Conservation (phyloP, 2,797 vertebrate species). For the Macropus fuliginosus region DNA sequence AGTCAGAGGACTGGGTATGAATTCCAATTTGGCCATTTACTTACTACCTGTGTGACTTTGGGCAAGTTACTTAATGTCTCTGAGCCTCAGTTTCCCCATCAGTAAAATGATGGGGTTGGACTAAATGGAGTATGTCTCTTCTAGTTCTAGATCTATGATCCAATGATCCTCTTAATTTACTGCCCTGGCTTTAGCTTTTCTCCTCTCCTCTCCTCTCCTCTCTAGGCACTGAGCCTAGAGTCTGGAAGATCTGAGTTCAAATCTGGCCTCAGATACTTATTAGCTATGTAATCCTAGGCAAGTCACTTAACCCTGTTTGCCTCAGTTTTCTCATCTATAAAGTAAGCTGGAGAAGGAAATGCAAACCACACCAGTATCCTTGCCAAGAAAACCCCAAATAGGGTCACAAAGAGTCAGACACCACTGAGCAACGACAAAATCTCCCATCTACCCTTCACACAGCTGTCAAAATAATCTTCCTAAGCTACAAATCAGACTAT, state of each 20-base stretch:
- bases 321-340: not conserved
- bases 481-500: not conserved
- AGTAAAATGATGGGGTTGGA: not conserved
- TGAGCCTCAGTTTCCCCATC: not conserved
- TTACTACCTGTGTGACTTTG: not conserved
- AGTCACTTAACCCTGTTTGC: not conserved
- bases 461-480: not conserved
- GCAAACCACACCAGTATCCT: not conserved
- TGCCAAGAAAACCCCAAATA: not conserved
- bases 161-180: not conserved
- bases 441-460: not conserved
- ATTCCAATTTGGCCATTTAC: not conserved
- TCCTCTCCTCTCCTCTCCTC: not conserved
- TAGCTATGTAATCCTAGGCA: not conserved
- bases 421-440: not conserved
- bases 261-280: not conserved
- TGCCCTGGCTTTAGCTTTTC: not conserved
- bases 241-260: not conserved
- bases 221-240: not conserved
- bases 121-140: not conserved
- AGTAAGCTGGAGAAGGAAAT: not conserved
- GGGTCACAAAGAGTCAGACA: not conserved
- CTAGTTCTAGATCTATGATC: not conserved
- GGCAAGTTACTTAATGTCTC: not conserved
- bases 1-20: not conserved